Evolutionary conservation across 53 echinoderm and acorn worm species (phyloP), one percentile per base, ranked within the genome.

Genomic region (Echinometra lucunter): DNA sequence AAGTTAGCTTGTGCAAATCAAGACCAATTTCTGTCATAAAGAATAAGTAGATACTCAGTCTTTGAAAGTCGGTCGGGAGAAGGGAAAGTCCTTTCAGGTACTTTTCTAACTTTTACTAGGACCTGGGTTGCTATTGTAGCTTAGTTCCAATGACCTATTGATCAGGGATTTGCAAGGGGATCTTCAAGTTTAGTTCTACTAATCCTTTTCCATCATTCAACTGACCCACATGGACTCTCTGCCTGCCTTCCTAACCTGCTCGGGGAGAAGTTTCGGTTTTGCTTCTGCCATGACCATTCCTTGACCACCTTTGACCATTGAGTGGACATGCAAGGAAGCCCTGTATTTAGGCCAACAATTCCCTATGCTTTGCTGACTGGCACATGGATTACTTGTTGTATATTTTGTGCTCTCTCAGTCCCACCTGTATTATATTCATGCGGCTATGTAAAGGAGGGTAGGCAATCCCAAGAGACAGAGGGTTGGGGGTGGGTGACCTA

Each of bases 181-280:
- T 67, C 66, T 42, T 67, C 91, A 91, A 69, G 91, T 91, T 91
- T 91, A 91, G 91, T 91, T 69, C 66, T 58, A 44, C 6, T 70
- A 69, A 91, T 91, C 91, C 91, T 45, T 60, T 57, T 66, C 69
- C 58, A 91, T 91, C 91, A 91, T 45, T 91, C 69, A 91, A 45
- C 45, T 67, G 89, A 57, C 89, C 89, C 89, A 89, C 13, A 58
- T 89, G 89, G 89, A 89, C 89, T 60, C 45, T 45, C 38, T 15
- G 42, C 63, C 58, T 58, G 45, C 27, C 60, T 58, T n/a, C 37
- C 38, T 60, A 89, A 47, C 44, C 60, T 60, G 89, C 89, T 89
- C 2, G 89, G 89, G 89, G 89, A 89, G 60, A 60, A 58, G 89
- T 89, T 89, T 89, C 89, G 89, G 89, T 89, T 89, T 89, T 89